Conservation (phyloP, 2,888 invertebrate species). For the Drosophila macrothrix region DNA sequence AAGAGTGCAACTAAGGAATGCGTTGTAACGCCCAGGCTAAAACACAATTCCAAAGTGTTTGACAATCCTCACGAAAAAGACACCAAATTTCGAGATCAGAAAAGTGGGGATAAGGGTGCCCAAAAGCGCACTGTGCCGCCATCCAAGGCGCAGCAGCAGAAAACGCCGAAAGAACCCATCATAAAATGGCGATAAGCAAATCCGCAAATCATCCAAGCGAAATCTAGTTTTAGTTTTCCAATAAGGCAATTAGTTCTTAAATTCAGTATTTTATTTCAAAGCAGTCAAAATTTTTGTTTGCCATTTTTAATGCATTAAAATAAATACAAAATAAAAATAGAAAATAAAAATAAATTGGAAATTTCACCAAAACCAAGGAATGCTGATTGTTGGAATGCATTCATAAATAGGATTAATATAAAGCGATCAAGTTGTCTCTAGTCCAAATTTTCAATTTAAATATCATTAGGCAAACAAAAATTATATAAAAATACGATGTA, state of each 20-base stretch:
- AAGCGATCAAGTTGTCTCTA: background rate
- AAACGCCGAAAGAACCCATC: slow-evolving; percentile 20
- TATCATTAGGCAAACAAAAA: background rate
- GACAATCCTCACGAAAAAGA: background rate
- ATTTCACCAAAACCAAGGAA: background rate
- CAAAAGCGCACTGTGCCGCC: background rate
- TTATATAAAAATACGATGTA: too few species aligned
- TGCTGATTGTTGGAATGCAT: background rate
- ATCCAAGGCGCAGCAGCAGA: slow-evolving; percentile 34
- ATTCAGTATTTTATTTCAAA: background rate
- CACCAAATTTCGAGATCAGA: background rate
- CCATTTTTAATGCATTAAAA: background rate
- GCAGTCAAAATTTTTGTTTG: slow-evolving; percentile 4
- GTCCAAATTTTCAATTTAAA: background rate
- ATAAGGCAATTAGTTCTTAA: background rate
- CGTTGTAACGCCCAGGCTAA: background rate
- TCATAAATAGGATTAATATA: background rate
- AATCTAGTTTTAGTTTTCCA: background rate
- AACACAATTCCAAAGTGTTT: background rate
- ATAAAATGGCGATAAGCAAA: slow-evolving; percentile 41
- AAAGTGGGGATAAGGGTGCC: background rate
- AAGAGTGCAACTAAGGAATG: background rate
- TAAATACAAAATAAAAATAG: background rate
- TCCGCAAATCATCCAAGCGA: background rate
- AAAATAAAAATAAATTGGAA: background rate